phyloP scores from a whole-genome alignment of 2,797 vertebrate species.

The Cynopterus sphinx region DNA sequence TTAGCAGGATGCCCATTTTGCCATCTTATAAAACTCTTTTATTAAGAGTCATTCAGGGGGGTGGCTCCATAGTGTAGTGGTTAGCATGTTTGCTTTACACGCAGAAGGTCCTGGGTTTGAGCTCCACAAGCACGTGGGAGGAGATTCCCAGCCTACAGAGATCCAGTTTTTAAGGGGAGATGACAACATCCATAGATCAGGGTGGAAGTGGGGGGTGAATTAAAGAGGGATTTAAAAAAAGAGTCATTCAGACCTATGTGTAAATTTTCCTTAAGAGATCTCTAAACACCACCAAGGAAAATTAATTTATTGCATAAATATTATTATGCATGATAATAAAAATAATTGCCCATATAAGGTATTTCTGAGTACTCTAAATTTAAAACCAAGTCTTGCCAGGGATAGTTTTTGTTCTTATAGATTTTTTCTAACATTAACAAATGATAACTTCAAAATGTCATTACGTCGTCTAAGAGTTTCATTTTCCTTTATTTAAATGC shows the following conservation, averaged over 20 bases:
- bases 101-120: too few species aligned
- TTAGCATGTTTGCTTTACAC: too few species aligned
- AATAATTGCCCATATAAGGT: background rate
- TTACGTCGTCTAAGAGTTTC: background rate
- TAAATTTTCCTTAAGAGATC: background rate
- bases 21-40: background rate
- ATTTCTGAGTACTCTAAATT: background rate
- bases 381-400: background rate
- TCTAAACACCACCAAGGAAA: background rate
- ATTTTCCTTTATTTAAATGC: conserved; percentile 7
- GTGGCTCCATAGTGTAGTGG: too few species aligned
- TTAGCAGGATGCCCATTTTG: background rate
- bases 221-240: too few species aligned
- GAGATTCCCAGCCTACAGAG: too few species aligned
- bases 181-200: too few species aligned
- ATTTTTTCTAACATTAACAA: background rate
- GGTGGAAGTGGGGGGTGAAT: too few species aligned
- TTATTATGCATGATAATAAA: background rate
- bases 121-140: too few species aligned
- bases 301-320: background rate
- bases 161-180: too few species aligned
- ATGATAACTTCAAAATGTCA: background rate
- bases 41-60: background rate
- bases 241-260: background rate
- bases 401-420: background rate